These are phyloP conservation scores for Syritta pipiens DNA, from an alignment of 2,888 invertebrate species.

Conservation along the genomic window DNA sequence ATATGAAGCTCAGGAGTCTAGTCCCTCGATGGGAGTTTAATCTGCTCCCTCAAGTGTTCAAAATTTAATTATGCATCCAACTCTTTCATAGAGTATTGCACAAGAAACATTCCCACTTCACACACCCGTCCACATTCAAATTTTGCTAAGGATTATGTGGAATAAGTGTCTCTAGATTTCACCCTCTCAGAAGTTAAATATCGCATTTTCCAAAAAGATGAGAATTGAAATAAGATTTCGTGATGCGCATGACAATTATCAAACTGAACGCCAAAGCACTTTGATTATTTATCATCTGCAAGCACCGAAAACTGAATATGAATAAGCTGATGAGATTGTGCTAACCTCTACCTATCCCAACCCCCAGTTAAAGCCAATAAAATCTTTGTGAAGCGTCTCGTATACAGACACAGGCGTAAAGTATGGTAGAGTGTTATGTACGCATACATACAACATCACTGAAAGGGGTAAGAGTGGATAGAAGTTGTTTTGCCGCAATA, in stretches of 20 bases:
- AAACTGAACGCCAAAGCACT: background rate
- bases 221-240: background rate
- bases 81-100: background rate
- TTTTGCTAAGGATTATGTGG: too few species aligned
- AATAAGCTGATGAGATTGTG: background rate
- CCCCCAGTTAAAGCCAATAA: background rate
- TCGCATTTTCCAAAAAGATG: too few species aligned
- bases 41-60: background rate
- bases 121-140: too few species aligned
- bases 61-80: background rate
- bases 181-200: too few species aligned
- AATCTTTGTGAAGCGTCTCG: background rate
- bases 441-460: background rate
- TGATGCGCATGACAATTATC: background rate
- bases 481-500: background rate
- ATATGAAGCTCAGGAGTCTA: background rate
- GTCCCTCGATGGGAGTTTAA: conserved; percentile 1
- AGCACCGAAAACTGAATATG: background rate
- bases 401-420: too few species aligned
- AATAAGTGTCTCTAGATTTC: too few species aligned
- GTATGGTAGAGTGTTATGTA: too few species aligned
- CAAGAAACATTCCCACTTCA: too few species aligned
- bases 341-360: background rate
- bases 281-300: background rate
- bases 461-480: background rate